Evolutionary conservation across 2,797 vertebrate genomes (phyloP).

Genomic region (Platalea minor): DNA sequence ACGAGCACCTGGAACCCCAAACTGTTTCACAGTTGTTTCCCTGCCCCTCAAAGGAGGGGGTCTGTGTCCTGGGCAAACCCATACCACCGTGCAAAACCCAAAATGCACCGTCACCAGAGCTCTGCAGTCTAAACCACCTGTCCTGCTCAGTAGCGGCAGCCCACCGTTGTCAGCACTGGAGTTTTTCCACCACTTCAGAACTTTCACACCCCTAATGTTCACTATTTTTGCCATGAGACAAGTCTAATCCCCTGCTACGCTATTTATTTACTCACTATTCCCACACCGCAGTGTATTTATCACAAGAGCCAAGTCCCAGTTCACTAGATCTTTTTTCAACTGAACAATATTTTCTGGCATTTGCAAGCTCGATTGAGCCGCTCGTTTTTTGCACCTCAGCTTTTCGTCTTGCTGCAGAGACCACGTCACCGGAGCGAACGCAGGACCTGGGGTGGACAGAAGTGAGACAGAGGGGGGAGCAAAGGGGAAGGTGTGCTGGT

Average conservation of each 20-base stretch:
- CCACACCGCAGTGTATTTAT: not conserved
- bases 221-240: not conserved
- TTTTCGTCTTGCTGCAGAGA: not conserved
- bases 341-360: not conserved
- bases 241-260: not conserved
- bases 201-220: not conserved
- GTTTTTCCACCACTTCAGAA: not conserved
- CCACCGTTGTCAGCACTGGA: not conserved
- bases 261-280: not conserved
- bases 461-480: not conserved
- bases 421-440: accelerated
- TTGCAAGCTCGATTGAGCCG: not conserved
- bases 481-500: not conserved
- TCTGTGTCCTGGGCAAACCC: not conserved
- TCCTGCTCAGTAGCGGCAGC: not conserved
- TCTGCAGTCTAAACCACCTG: not conserved
- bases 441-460: not conserved
- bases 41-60: not conserved
- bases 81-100: accelerated
- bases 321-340: not conserved
- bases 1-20: not conserved
- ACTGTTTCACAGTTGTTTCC: accelerated
- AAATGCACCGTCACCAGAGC: not conserved
- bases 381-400: not conserved
- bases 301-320: not conserved